A percentile compares a stretch with the other conserved stretches of the same genome.
Evolutionary conservation across 2,888 invertebrate genomes (phyloP).

Genomic region (Cyaniris semiargus): DNA sequence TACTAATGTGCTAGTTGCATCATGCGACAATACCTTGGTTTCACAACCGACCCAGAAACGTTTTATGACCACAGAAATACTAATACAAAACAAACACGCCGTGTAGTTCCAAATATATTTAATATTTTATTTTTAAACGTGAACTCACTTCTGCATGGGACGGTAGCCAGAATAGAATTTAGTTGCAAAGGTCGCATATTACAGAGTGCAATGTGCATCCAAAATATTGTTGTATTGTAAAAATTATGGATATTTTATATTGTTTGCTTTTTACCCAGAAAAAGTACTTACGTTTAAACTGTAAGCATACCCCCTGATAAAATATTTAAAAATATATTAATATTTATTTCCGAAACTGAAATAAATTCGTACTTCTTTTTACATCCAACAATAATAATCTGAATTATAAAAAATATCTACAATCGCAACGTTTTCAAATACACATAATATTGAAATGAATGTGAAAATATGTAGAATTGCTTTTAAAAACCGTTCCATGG

Average conservation of each 20-base stretch:
- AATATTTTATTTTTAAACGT: conserved; percentile 25
- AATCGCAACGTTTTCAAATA: no score
- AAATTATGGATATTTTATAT: background rate
- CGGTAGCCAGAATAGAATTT: background rate
- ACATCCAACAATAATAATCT: background rate
- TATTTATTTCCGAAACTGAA: background rate
- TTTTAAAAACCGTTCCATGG: no score
- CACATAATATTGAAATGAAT: no score
- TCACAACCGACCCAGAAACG: conserved; percentile 2
- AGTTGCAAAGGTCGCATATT: conserved; percentile 26
- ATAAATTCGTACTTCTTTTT: background rate
- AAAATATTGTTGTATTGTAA: background rate
- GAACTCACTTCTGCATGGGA: conserved; percentile 8
- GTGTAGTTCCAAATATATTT: conserved; percentile 12
- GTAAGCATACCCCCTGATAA: background rate
- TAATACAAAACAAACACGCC: background rate
- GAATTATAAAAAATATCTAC: background rate
- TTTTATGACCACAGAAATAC: background rate
- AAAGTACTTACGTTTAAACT: background rate
- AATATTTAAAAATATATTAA: background rate
- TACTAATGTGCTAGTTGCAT: background rate
- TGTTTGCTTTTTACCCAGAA: background rate
- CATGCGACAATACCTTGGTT: background rate
- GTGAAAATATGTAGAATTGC: no score
- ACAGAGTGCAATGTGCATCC: conserved; percentile 4